phyloP scores from a whole-genome alignment of 2,113 vertebrate species.

The Cyprichromis sp. region DNA sequence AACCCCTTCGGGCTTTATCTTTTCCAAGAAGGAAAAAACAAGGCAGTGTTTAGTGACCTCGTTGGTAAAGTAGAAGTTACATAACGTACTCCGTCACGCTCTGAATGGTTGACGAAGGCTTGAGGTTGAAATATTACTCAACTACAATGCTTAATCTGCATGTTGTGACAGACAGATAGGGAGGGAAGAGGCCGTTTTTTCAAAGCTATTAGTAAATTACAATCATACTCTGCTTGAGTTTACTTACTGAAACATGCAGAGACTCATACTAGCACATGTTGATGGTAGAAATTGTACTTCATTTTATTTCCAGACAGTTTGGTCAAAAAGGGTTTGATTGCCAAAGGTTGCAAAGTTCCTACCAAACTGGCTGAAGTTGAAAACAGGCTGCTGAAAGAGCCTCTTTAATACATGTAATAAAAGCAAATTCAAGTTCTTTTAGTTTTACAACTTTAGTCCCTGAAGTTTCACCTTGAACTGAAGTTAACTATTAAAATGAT shows the following conservation, averaged over 20 bases:
- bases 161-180: constrained; percentile 25
- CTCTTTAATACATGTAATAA: background rate
- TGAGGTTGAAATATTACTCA: constrained; percentile 50
- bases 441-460: background rate
- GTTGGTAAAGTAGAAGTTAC: constrained; percentile 31
- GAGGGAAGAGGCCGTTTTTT: background rate
- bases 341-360: background rate
- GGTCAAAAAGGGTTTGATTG: background rate
- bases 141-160: constrained; percentile 35
- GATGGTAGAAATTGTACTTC: background rate
- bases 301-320: background rate
- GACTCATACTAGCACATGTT: background rate
- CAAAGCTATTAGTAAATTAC: background rate
- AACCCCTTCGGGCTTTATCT: background rate
- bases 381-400: background rate
- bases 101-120: constrained; percentile 28
- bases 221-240: background rate
- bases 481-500: background rate
- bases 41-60: background rate
- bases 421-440: background rate
- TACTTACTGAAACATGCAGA: background rate
- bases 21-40: background rate
- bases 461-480: background rate
- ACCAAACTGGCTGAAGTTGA: background rate
- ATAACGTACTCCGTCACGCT: constrained; percentile 31